Conservation (phyloP, 23 tunicate genomes). For the Ascidia mentula region DNA sequence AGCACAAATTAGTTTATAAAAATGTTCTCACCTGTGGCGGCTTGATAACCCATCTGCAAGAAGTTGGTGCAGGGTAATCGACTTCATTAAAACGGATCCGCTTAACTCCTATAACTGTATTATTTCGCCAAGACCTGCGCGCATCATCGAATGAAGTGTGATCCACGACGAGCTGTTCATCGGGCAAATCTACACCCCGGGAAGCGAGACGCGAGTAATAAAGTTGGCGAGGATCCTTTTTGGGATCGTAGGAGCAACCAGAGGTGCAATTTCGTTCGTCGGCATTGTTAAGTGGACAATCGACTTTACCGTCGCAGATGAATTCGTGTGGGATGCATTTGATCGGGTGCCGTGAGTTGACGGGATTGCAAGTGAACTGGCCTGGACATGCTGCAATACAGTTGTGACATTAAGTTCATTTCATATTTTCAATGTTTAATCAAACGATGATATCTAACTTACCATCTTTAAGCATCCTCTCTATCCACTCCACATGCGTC, state of each 20-base stretch:
- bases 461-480: constrained; percentile 52
- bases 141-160: background rate
- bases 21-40: constrained; percentile 63
- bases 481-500: constrained; percentile 52
- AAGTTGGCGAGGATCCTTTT: constrained; percentile 36
- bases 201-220: constrained; percentile 39
- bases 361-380: constrained; percentile 69
- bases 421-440: too few species aligned
- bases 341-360: constrained; percentile 4
- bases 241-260: constrained; percentile 67
- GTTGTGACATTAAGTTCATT: too few species aligned
- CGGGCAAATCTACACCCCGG: constrained; percentile 24
- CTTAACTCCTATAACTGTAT: background rate
- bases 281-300: constrained; percentile 54
- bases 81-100: constrained; percentile 51
- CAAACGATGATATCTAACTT: too few species aligned
- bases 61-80: constrained; percentile 2
- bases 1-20: too few species aligned
- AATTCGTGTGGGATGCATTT: constrained; percentile 59
- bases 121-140: constrained; percentile 18
- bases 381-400: constrained; percentile 93
- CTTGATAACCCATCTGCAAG: constrained; percentile 64
- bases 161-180: background rate
- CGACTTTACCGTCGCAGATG: constrained; percentile 82
- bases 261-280: constrained; percentile 76